Conservation (phyloP, 2,113 vertebrate species). For the Saccopteryx bilineata region DNA sequence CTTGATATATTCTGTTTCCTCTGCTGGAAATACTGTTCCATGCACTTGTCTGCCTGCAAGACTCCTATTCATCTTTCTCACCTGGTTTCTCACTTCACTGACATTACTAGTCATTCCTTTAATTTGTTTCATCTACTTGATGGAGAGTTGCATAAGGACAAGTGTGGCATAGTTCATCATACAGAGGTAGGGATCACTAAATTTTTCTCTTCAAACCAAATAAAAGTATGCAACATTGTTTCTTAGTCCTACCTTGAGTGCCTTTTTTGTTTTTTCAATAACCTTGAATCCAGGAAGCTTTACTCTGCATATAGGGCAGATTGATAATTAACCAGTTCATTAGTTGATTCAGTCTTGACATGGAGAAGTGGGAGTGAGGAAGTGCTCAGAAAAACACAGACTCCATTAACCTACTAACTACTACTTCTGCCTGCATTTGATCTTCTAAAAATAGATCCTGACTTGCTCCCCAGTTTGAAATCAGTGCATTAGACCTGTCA, state of each 20-base stretch:
- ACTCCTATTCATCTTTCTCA: background rate
- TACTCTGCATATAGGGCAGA: background rate
- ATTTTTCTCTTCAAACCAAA: background rate
- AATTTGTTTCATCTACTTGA: background rate
- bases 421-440: background rate
- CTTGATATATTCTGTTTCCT: background rate
- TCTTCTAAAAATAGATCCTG: background rate
- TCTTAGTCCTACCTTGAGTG: background rate
- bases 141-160: background rate
- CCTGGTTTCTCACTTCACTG: background rate
- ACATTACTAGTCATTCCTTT: background rate
- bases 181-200: background rate
- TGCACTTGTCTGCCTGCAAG: background rate
- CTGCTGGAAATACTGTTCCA: background rate
- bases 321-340: background rate
- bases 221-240: background rate
- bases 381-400: background rate
- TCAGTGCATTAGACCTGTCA: background rate
- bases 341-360: background rate
- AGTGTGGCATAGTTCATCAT: background rate
- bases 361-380: background rate
- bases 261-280: background rate
- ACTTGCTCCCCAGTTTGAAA: constrained; percentile 16
- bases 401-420: background rate
- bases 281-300: background rate